Evolutionary conservation across 2,888 invertebrate genomes (phyloP).

Genomic region (Alloscopus bannaensis): DNA sequence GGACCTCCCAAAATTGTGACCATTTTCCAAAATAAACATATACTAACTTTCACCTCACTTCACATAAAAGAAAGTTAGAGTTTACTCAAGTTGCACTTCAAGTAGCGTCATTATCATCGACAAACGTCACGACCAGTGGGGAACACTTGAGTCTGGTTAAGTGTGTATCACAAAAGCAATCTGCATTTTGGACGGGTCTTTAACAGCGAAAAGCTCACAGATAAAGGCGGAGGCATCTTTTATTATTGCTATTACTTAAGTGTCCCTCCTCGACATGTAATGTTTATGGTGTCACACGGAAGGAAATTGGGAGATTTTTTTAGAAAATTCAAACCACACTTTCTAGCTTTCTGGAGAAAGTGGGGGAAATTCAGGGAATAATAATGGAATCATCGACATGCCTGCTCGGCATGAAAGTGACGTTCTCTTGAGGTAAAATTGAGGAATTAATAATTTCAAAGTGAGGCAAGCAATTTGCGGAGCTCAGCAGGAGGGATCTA

Average conservation of each 20-base stretch:
- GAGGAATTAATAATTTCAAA: slow-evolving; percentile 57
- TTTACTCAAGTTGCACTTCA: slow-evolving; percentile 29
- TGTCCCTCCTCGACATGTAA: neutral
- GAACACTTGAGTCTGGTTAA: neutral
- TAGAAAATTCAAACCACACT: slow-evolving; percentile 30
- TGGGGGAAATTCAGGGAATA: neutral
- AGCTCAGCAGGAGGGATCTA: slow-evolving; percentile 55
- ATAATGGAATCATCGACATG: slow-evolving; percentile 9
- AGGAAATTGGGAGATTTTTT: slow-evolving; percentile 48
- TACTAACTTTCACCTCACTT: neutral
- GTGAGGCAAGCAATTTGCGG: slow-evolving; percentile 60
- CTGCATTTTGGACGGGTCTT: slow-evolving; percentile 18
- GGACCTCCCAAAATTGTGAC: slow-evolving; percentile 18
- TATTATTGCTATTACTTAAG: no score
- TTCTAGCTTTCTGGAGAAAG: no score
- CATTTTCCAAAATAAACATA: slow-evolving; percentile 5
- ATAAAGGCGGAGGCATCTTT: no score
- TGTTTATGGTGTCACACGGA: neutral
- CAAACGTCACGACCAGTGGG: slow-evolving; percentile 49
- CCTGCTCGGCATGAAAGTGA: no score
- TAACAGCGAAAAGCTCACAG: no score
- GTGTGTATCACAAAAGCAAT: slow-evolving; percentile 31
- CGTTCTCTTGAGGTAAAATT: slow-evolving; percentile 54
- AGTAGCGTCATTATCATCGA: slow-evolving; percentile 42
- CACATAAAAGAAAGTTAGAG: slow-evolving; percentile 15